Evolutionary conservation across 2,113 vertebrate species (phyloP).

Genomic region (Eurypyga helias): DNA sequence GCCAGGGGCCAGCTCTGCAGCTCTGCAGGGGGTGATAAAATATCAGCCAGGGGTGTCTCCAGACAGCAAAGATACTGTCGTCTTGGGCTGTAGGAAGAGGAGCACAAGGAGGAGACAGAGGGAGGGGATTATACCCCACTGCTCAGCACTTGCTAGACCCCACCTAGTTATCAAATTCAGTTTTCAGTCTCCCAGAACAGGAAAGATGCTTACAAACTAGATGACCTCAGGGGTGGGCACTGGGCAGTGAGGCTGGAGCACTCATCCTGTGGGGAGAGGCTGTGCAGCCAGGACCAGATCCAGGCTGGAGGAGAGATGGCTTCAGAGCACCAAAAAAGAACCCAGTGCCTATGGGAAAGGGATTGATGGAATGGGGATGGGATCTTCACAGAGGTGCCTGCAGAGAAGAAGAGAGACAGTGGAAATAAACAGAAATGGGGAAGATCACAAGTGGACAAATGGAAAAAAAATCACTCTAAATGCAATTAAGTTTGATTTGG

Average conservation of each 20-base stretch:
- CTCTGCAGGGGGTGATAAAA: background rate
- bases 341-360: background rate
- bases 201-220: background rate
- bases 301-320: background rate
- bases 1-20: background rate
- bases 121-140: background rate
- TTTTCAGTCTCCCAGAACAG: background rate
- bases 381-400: background rate
- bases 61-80: accelerated
- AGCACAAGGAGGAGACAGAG: accelerated
- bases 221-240: accelerated
- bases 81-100: background rate
- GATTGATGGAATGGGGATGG: accelerated
- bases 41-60: background rate
- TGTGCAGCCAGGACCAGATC: background rate
- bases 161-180: background rate
- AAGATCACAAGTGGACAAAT: background rate
- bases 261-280: background rate
- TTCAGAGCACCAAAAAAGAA: background rate
- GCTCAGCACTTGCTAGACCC: background rate
- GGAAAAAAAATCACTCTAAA: background rate
- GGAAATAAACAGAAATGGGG: background rate
- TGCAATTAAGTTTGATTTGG: background rate
- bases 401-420: background rate
- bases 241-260: background rate